A percentile compares a stretch with the other conserved stretches of the same genome.
phyloP scores from a whole-genome alignment of 2,113 vertebrate genomes.

The Athene noctua region DNA sequence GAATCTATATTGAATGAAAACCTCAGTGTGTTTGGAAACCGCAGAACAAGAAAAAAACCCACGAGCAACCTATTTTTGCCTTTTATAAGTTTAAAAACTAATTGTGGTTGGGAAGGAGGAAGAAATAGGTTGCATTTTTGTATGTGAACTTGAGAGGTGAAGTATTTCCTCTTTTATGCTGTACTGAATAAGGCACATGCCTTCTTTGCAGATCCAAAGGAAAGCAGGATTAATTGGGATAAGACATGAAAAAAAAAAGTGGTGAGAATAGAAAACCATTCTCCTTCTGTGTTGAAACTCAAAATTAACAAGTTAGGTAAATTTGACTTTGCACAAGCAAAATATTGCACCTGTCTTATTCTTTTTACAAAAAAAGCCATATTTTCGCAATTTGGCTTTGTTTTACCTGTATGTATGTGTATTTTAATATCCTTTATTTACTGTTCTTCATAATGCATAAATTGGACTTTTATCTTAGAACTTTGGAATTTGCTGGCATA shows the following conservation, averaged over 20 bases:
- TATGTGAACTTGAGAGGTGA: constrained; percentile 1
- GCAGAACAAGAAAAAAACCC: constrained; percentile 17
- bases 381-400: not conserved
- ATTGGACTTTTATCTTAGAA: not conserved
- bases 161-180: constrained; percentile 13
- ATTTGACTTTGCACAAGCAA: not conserved
- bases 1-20: constrained; percentile 40
- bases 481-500: not conserved
- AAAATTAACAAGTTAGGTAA: not conserved
- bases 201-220: constrained; percentile 2
- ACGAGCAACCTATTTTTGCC: constrained; percentile 8
- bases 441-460: not conserved
- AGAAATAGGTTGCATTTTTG: constrained; percentile 45
- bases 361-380: not conserved
- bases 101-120: constrained; percentile 11
- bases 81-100: constrained; percentile 34
- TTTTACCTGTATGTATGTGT: not conserved
- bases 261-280: not conserved
- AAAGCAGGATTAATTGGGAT: not conserved
- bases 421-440: not conserved
- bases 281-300: not conserved
- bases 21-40: constrained; percentile 34
- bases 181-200: not conserved
- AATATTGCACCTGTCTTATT: not conserved
- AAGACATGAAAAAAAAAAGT: not conserved